Conservation (phyloP, 2,113 vertebrate genomes). For the Ptyas mucosa region DNA sequence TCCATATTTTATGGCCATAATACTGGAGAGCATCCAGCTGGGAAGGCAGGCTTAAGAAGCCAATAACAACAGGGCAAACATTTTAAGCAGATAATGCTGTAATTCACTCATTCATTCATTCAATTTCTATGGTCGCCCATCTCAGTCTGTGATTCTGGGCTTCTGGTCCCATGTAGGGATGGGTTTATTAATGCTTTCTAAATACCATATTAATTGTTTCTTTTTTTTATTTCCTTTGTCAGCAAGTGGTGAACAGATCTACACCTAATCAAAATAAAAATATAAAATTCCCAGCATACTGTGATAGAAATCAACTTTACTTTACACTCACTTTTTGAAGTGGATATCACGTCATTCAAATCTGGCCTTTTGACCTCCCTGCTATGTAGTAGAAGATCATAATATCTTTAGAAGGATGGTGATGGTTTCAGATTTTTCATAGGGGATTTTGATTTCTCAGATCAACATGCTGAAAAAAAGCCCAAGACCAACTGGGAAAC, state of each 20-base stretch:
- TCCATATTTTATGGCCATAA: neutral
- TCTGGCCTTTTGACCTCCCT: neutral
- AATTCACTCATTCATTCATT: neutral
- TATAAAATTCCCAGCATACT: neutral
- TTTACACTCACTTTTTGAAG: neutral
- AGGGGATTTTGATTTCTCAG: neutral
- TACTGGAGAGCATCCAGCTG: neutral
- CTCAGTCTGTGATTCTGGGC: neutral
- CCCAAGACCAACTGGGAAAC: neutral
- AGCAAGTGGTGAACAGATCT: neutral
- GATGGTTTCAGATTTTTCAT: neutral
- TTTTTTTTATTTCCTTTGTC: neutral
- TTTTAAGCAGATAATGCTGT: conserved; percentile 7
- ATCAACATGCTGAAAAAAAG: neutral
- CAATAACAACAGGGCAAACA: neutral
- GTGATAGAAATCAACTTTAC: neutral
- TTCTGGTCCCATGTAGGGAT: neutral
- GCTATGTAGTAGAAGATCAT: neutral
- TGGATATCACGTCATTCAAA: neutral
- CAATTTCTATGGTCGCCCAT: neutral
- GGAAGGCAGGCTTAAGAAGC: neutral
- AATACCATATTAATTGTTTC: neutral
- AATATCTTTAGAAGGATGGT: neutral
- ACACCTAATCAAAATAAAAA: neutral
- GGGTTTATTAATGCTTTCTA: neutral